phyloP scores from a whole-genome alignment of 1,140 invertebrate species.

The Arion vulgaris region DNA sequence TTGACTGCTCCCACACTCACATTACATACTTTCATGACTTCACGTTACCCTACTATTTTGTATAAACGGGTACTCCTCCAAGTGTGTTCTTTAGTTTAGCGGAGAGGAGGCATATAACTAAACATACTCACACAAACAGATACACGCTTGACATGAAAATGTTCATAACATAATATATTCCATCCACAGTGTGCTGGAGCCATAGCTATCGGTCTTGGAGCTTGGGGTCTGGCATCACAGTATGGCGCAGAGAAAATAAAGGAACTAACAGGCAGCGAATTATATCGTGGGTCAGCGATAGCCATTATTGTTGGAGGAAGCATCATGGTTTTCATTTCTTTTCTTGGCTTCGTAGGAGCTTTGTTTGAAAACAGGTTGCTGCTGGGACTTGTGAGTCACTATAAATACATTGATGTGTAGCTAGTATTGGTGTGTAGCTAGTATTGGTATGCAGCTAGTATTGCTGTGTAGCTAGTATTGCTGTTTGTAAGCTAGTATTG shows the following conservation, averaged over 20 bases:
- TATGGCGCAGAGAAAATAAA: constrained; percentile 15
- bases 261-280: background rate
- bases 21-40: too few species aligned
- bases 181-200: constrained; percentile 18
- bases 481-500: background rate
- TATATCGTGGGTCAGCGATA: background rate
- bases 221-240: constrained; percentile 16
- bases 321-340: background rate
- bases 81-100: too few species aligned
- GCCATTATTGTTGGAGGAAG: constrained; percentile 15
- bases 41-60: too few species aligned
- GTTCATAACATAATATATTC: background rate
- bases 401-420: background rate
- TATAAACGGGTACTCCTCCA: too few species aligned
- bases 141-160: background rate
- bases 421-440: background rate
- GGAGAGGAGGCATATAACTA: too few species aligned
- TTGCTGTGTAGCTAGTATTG: background rate
- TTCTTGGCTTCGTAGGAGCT: constrained; percentile 1
- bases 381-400: constrained; percentile 1
- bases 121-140: background rate
- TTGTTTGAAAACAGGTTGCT: constrained; percentile 2
- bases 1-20: too few species aligned
- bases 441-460: background rate
- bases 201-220: constrained; percentile 18